Percentiles rank a stretch among this genome's conserved stretches.
Conservation (phyloP, 2,888 invertebrate genomes). For the Pediacus dermestoides region DNA sequence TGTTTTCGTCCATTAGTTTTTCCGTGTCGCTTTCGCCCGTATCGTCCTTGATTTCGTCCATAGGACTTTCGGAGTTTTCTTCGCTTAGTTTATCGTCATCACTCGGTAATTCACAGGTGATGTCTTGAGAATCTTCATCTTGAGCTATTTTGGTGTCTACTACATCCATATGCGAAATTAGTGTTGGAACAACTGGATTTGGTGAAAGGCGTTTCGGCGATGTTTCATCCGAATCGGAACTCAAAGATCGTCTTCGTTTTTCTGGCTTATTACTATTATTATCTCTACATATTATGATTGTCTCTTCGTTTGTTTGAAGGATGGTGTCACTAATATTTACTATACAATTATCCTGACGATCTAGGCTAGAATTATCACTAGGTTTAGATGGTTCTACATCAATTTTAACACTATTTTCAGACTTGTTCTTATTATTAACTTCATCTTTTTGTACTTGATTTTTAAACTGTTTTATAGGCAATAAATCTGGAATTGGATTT, state of each 20-base stretch:
- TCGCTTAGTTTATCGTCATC: slow-evolving; percentile 34
- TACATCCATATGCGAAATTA: slow-evolving; percentile 20
- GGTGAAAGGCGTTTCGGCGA: slow-evolving; percentile 36
- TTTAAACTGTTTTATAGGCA: slow-evolving; percentile 44
- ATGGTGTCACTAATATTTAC: slow-evolving; percentile 48
- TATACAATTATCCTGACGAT: slow-evolving; percentile 39
- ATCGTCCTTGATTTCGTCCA: slow-evolving; percentile 24
- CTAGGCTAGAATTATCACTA: slow-evolving; percentile 33
- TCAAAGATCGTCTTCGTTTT: slow-evolving; percentile 41
- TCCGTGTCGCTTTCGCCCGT: slow-evolving; percentile 23
- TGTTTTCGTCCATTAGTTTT: slow-evolving; percentile 26
- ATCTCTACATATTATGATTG: slow-evolving; percentile 46
- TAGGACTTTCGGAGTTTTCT: slow-evolving; percentile 26
- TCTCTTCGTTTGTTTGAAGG: slow-evolving; percentile 45
- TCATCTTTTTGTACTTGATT: slow-evolving; percentile 28
- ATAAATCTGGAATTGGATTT: slow-evolving; percentile 45
- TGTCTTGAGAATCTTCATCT: slow-evolving; percentile 26
- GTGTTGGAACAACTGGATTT: slow-evolving; percentile 18
- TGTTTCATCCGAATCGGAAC: slow-evolving; percentile 33
- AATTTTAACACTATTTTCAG: slow-evolving; percentile 15
- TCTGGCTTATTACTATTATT: slow-evolving; percentile 37
- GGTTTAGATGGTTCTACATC: slow-evolving; percentile 17
- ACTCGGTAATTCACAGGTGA: slow-evolving; percentile 16
- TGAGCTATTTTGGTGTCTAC: slow-evolving; percentile 16
- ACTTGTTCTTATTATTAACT: slow-evolving; percentile 13